Evolutionary conservation across 2,888 invertebrate species (phyloP).

Genomic region (Machimus atricapillus): DNA sequence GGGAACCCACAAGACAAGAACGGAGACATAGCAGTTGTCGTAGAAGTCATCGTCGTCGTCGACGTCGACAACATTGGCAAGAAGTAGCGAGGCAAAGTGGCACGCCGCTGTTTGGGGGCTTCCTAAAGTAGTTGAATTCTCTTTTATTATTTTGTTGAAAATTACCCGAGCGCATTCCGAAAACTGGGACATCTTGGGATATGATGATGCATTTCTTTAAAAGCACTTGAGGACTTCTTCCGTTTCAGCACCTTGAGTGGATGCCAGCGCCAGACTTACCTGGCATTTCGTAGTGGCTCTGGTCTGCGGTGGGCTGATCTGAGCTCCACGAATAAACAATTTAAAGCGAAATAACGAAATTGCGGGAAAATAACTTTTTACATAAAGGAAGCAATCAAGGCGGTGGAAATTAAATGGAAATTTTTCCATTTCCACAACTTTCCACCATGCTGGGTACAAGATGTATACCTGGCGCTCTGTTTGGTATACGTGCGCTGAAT

Average conservation of each 20-base stretch:
- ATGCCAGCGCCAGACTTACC: background rate
- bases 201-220: conserved; percentile 28
- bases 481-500: background rate
- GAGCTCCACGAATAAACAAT: background rate
- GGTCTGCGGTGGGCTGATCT: background rate
- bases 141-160: conserved; percentile 23
- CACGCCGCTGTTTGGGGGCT: background rate
- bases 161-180: conserved; percentile 5
- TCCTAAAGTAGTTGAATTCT: conserved; percentile 24
- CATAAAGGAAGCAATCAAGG: conserved; percentile 45
- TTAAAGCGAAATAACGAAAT: conserved; percentile 32
- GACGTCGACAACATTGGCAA: background rate
- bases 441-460: background rate
- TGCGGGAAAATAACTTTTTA: conserved; percentile 41
- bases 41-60: background rate
- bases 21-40: background rate
- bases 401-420: conserved; percentile 47
- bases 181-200: conserved; percentile 31
- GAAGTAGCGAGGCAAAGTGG: background rate
- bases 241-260: conserved; percentile 8
- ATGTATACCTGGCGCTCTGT: background rate
- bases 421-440: conserved; percentile 28
- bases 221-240: conserved; percentile 9
- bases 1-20: background rate
- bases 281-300: background rate